Evolutionary conservation across 2,113 vertebrate species (phyloP).

Genomic region (Actenoides lindsayi): DNA sequence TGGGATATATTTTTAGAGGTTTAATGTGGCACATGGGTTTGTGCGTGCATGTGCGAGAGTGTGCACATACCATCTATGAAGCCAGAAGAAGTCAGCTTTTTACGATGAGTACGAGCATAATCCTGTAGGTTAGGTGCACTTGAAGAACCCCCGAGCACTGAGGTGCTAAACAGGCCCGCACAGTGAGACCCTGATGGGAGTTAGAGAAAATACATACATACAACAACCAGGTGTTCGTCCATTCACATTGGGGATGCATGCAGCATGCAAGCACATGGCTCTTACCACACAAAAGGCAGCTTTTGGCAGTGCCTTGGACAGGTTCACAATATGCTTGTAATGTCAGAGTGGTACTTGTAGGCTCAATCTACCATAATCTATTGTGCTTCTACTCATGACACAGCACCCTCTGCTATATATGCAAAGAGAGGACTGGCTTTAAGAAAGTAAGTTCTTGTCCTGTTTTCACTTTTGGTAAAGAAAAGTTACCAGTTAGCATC

Average conservation of each 20-base stretch:
- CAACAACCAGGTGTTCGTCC: constrained; percentile 88
- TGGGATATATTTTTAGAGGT: constrained; percentile 59
- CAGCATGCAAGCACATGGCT: constrained; percentile 87
- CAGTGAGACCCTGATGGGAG: constrained; percentile 95
- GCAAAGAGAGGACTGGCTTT: constrained; percentile 51
- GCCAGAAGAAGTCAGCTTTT: constrained; percentile 94
- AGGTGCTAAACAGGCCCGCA: constrained; percentile 93
- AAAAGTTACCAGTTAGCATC: constrained; percentile 59
- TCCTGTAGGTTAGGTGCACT: constrained; percentile 96
- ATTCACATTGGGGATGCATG: constrained; percentile 86
- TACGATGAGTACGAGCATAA: constrained; percentile 94
- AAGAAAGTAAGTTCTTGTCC: constrained; percentile 53
- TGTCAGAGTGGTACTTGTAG: constrained; percentile 69
- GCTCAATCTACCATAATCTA: constrained; percentile 64
- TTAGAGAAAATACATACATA: constrained; percentile 94
- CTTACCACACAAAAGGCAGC: constrained; percentile 83
- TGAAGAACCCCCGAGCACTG: constrained; percentile 93
- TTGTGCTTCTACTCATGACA: constrained; percentile 54
- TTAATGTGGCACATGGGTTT: constrained; percentile 65
- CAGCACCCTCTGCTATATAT: constrained; percentile 50
- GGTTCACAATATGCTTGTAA: constrained; percentile 80
- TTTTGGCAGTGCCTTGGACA: constrained; percentile 78
- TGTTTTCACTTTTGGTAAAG: constrained; percentile 53
- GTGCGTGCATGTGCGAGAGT: constrained; percentile 82
- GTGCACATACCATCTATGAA: constrained; percentile 96